phyloP scores from a whole-genome alignment of 2,113 vertebrate genomes.

The Opisthocomus hoazin region DNA sequence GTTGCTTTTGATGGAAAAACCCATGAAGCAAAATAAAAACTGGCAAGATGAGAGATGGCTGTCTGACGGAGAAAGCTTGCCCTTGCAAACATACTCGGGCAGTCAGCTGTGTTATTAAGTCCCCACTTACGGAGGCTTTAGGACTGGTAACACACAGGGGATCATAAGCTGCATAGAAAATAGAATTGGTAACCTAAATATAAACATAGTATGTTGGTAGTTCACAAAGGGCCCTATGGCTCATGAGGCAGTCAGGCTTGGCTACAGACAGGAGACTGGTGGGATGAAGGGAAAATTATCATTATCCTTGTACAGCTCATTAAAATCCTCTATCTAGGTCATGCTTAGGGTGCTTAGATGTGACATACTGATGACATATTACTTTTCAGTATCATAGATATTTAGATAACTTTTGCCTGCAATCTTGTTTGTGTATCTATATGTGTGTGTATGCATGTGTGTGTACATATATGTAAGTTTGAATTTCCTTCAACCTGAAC shows the following conservation, averaged over 20 bases:
- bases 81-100: not conserved
- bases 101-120: not conserved
- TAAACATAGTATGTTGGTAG: not conserved
- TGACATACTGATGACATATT: not conserved
- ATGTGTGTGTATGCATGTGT: no score
- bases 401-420: not conserved
- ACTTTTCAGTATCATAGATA: not conserved
- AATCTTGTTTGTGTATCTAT: no score
- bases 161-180: not conserved
- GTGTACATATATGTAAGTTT: not conserved
- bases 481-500: not conserved
- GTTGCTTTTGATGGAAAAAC: not conserved
- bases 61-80: not conserved
- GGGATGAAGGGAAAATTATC: not conserved
- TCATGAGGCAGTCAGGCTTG: not conserved
- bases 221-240: not conserved
- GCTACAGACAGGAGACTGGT: not conserved
- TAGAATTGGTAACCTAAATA: not conserved
- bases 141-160: not conserved
- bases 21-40: not conserved
- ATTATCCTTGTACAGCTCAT: not conserved
- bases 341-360: not conserved
- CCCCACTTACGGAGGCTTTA: not conserved
- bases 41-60: not conserved
- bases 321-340: not conserved